Conservation (phyloP, 2,113 vertebrate species). For the Lepidothrix coronata region DNA sequence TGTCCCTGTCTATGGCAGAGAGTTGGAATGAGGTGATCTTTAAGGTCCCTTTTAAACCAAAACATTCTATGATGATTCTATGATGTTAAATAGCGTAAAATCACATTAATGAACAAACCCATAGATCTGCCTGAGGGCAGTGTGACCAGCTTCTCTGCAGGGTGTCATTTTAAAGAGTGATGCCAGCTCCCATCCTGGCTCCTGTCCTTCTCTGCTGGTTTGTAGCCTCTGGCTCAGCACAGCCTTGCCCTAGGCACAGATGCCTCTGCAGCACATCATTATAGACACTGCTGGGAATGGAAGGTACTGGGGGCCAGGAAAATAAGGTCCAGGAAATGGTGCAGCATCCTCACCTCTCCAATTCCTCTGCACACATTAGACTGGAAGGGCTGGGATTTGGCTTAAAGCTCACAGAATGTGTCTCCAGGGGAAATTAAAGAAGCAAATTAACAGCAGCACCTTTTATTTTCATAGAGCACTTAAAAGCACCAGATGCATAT, state of each 20-base stretch:
- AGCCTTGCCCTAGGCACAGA: background rate
- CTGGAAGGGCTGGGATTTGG: background rate
- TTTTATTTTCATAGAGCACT: background rate
- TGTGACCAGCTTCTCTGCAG: background rate
- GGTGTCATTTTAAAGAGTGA: background rate
- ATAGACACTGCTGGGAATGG: background rate
- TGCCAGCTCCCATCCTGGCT: background rate
- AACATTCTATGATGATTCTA: background rate
- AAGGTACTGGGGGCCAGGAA: background rate
- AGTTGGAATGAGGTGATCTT: background rate
- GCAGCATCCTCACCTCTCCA: background rate
- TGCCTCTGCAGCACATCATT: background rate
- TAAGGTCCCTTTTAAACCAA: background rate
- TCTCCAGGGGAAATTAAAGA: background rate
- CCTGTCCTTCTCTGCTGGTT: background rate
- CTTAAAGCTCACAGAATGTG: background rate
- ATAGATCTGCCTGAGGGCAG: background rate
- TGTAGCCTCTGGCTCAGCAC: background rate
- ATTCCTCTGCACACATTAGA: fast-evolving
- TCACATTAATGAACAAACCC: background rate
- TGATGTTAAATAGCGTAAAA: background rate
- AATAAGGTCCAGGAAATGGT: background rate
- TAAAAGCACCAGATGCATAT: background rate
- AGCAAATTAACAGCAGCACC: background rate
- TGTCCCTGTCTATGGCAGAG: background rate